Evolutionary conservation across 2,113 vertebrate genomes (phyloP), one percentile per base, ranked within the genome.

Genomic region (Melanerpes formicivorus): DNA sequence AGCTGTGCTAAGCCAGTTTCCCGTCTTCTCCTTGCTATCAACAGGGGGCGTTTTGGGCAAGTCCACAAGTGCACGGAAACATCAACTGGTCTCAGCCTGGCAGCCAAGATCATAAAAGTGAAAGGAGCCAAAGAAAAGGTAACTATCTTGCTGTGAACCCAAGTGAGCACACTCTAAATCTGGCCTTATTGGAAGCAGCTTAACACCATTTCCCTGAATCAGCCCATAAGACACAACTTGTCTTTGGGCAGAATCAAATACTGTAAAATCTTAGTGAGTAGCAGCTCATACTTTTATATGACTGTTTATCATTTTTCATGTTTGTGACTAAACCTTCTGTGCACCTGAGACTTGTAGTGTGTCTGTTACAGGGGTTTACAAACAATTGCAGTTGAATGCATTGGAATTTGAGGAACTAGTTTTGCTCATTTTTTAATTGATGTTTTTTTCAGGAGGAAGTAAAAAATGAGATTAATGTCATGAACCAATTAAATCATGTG

Each of bases 61-160:
- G 98, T 99, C 56, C 98, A 98, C 93, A 98, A 98, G 90, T 99
- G 98, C 93, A 98, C 95, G 0, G 98, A 99, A 85, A 95, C 97
- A 73, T 96, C 98, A 1, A 98, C 98, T 0, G 98, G 98, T 18
- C 98, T 99, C 64, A 96, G 69, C 16, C 97, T 99, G 84, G 98
- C 98, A 6, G 98, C 98, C 94, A 99, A 99, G 96, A 98, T 98
- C 90, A 98, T 99, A 63, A 98, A 98, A 97, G 98, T 98, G 83
- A 98, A 98, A 95, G 98, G 95, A 79, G 84, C 97, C 78, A 98
- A 98, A 89, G 98, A 99, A 78, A 97, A 97, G 98, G 98, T 99
- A 95, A 98, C 60, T 93, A 21, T 52, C 6, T 18, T n/a, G 22
- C 64, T 69, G 72, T 50, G 78, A 74, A 29, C 8, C 14, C 26